These are phyloP conservation scores for Psophia crepitans DNA, from an alignment of 2,113 vertebrate species.

Conservation along the genomic window DNA sequence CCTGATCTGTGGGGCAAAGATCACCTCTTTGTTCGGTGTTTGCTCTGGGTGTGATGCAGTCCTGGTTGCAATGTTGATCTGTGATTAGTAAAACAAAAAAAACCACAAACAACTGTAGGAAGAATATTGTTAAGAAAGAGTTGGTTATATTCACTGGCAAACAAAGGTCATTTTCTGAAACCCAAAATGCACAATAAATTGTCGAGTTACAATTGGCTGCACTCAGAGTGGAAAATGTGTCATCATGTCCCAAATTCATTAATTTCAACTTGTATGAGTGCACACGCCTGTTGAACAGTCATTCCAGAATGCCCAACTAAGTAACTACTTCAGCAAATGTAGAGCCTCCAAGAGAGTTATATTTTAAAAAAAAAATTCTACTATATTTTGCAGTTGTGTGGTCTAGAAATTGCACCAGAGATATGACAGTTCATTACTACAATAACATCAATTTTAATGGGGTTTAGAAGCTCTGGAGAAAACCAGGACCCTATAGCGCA, in stretches of 20 bases:
- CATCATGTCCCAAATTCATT: neutral
- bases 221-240: neutral
- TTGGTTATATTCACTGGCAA: fast-evolving
- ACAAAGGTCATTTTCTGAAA: neutral
- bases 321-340: neutral
- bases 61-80: neutral
- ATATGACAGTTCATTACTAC: neutral
- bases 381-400: neutral
- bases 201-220: neutral
- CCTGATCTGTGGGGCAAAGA: neutral
- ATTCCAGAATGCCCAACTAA: neutral
- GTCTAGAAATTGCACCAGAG: neutral
- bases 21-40: neutral
- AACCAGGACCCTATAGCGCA: neutral
- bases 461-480: neutral
- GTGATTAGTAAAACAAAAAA: neutral
- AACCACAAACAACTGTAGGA: neutral
- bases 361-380: neutral
- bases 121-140: neutral
- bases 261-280: neutral
- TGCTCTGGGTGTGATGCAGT: neutral
- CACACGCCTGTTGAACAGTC: neutral
- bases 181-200: neutral
- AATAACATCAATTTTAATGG: neutral
- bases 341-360: neutral